Evolutionary conservation across 2,113 vertebrate genomes (phyloP).

Genomic region (Tenebrosternarchus preto): DNA sequence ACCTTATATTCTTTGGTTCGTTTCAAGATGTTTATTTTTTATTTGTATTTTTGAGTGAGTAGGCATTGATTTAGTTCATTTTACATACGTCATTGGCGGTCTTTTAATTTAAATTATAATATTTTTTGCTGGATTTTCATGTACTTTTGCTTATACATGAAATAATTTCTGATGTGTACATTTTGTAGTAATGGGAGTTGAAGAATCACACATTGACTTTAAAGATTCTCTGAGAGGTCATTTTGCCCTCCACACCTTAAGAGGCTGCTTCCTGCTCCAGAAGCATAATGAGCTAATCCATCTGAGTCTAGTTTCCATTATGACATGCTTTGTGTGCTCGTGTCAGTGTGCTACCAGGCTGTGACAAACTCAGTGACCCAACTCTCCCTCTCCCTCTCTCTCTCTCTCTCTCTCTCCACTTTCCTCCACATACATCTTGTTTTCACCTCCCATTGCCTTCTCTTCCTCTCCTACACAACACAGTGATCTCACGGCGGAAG

Average conservation of each 20-base stretch:
- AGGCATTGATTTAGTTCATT: too few relatives aligned
- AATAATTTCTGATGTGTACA: too few relatives aligned
- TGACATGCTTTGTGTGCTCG: slow-evolving; percentile 37
- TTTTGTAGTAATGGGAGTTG: too few relatives aligned
- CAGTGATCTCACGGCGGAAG: slow-evolving; percentile 85
- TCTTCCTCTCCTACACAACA: slow-evolving; percentile 80
- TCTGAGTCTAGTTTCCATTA: slow-evolving; percentile 6
- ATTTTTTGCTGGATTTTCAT: too few relatives aligned
- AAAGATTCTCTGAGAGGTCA: too few relatives aligned
- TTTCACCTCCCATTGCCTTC: slow-evolving; percentile 74
- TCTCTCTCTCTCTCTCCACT: not conserved
- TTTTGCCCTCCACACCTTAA: not conserved
- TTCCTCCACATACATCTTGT: slow-evolving; percentile 65
- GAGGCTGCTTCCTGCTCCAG: not conserved
- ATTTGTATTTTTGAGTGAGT: too few relatives aligned
- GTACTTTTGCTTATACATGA: too few relatives aligned
- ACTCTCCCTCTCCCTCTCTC: slow-evolving; percentile 19
- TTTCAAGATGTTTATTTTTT: too few relatives aligned
- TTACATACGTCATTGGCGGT: too few relatives aligned
- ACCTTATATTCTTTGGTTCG: too few relatives aligned
- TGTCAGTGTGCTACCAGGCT: slow-evolving; percentile 68
- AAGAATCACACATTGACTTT: too few relatives aligned
- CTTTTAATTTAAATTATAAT: too few relatives aligned
- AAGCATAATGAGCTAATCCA: not conserved
- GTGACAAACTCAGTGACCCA: slow-evolving; percentile 75